Conservation (phyloP, 2,797 vertebrate species). For the Premnoplex brunnescens region DNA sequence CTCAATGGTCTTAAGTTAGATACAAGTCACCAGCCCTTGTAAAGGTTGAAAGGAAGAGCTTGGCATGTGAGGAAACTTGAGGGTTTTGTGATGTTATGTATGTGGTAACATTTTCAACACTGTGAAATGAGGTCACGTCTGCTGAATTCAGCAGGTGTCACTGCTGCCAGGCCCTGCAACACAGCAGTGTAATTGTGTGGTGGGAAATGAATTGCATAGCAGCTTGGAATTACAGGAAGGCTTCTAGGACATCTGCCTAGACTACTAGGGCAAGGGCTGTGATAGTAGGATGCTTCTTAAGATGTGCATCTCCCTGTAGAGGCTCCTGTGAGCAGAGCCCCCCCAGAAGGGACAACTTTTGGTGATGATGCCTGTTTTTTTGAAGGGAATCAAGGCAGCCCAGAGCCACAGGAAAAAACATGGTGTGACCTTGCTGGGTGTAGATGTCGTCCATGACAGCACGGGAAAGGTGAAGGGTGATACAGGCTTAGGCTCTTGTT, state of each 20-base stretch:
- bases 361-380: background rate
- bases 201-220: background rate
- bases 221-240: background rate
- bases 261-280: background rate
- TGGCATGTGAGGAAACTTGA: background rate
- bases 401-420: background rate
- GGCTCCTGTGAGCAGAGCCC: background rate
- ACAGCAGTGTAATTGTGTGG: accelerated
- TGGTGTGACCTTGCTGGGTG: background rate
- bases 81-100: background rate
- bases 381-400: background rate
- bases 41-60: background rate
- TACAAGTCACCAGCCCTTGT: background rate
- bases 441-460: background rate
- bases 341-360: accelerated
- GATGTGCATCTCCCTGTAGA: background rate
- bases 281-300: background rate
- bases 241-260: background rate
- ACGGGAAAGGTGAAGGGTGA: background rate
- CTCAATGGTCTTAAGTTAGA: accelerated
- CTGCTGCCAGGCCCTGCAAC: background rate
- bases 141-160: background rate
- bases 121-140: background rate
- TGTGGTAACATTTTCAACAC: background rate
- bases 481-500: background rate